phyloP scores from a whole-genome alignment of 2,113 vertebrate genomes.

The Chunga burmeisteri region DNA sequence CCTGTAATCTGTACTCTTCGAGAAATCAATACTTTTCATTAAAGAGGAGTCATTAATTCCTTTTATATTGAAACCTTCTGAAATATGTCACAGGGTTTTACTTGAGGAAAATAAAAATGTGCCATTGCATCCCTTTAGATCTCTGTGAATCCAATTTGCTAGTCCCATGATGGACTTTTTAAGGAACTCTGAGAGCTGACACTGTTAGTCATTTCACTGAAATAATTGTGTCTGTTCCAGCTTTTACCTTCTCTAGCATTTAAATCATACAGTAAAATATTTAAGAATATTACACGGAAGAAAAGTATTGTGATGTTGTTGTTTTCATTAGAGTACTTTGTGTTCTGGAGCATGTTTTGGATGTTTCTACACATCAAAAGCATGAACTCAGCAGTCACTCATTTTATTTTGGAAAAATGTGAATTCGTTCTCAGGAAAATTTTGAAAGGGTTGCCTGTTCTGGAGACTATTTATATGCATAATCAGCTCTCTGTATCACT shows the following conservation, averaged over 20 bases:
- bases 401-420: neutral
- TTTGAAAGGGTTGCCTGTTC: constrained; percentile 12
- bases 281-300: neutral
- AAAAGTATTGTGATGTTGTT: neutral
- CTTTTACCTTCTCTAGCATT: neutral
- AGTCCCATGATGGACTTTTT: neutral
- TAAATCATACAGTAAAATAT: neutral
- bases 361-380: neutral
- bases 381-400: neutral
- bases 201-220: neutral
- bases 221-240: neutral
- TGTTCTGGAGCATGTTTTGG: neutral
- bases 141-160: neutral
- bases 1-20: neutral
- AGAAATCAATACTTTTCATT: constrained; percentile 15
- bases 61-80: neutral
- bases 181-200: neutral
- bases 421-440: neutral
- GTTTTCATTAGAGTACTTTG: neutral
- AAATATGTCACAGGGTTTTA: neutral
- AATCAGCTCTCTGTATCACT: constrained; percentile 24
- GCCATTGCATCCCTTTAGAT: neutral
- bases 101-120: neutral
- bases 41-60: neutral
- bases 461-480: neutral